These are phyloP conservation scores for Pseudorhiza aurosa DNA, from an alignment of 30 jellyfish, hydroid and myxozoan genomes.

Conservation along the genomic window DNA sequence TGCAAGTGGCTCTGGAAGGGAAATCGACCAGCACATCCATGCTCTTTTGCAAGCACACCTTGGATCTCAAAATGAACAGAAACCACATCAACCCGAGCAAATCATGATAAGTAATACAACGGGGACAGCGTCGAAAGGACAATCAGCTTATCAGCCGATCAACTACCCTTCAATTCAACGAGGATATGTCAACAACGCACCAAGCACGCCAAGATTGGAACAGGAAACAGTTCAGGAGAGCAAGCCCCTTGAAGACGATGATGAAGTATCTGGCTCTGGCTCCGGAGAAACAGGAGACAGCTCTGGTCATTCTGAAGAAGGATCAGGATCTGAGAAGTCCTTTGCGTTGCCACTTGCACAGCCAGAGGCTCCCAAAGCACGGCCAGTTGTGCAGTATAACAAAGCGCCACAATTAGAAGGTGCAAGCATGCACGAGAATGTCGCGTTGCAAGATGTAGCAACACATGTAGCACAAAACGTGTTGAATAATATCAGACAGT, in stretches of 20 bases:
- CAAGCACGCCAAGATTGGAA: constrained; percentile 25
- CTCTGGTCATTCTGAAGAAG: constrained; percentile 53
- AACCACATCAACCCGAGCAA: constrained; percentile 39
- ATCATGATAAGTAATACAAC: not conserved
- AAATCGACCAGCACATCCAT: constrained; percentile 42
- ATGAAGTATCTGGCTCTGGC: constrained; percentile 77
- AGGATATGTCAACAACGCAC: constrained; percentile 31
- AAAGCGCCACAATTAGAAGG: constrained; percentile 19
- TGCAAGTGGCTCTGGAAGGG: constrained; percentile 79
- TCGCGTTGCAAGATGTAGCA: constrained; percentile 18
- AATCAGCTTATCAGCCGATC: constrained; percentile 7
- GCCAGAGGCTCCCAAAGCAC: constrained; percentile 61
- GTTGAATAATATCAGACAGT: constrained; percentile 10
- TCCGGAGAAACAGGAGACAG: constrained; percentile 81
- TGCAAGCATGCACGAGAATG: constrained; percentile 6
- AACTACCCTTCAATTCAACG: constrained; percentile 42
- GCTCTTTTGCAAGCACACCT: constrained; percentile 71
- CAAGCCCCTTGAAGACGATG: constrained; percentile 23
- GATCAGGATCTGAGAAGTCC: constrained; percentile 69
- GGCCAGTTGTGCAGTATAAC: constrained; percentile 19
- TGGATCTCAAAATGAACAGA: constrained; percentile 35
- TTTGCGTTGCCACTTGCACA: constrained; percentile 63
- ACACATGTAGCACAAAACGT: constrained; percentile 44
- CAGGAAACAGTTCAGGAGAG: constrained; percentile 38
- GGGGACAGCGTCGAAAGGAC: constrained; percentile 6